These are phyloP conservation scores for Bombus pascuorum DNA, from an alignment of 1,140 invertebrate genomes.

Conservation along the genomic window DNA sequence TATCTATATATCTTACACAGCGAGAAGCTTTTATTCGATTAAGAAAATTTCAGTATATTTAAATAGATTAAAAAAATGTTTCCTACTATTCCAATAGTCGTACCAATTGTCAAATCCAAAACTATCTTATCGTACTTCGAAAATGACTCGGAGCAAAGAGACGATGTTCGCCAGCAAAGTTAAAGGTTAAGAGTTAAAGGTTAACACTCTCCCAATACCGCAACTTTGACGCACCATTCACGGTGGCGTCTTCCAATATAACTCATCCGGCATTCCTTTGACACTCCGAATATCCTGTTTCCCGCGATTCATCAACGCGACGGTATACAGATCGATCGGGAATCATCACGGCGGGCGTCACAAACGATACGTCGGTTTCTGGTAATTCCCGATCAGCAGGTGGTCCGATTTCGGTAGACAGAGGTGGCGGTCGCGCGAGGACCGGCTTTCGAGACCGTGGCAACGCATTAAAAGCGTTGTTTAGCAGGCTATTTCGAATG, in stretches of 20 bases:
- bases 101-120: no score
- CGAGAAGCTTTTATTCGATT: no score
- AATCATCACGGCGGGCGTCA: slow-evolving; percentile 25
- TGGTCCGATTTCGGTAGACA: slow-evolving; percentile 52
- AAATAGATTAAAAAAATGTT: no score
- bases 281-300: not conserved
- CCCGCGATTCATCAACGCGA: slow-evolving; percentile 7
- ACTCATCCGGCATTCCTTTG: not conserved
- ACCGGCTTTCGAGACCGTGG: slow-evolving; percentile 19
- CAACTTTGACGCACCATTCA: not conserved
- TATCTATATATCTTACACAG: no score
- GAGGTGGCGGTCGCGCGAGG: slow-evolving; percentile 7
- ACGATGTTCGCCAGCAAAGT: no score
- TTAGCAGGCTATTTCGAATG: slow-evolving; percentile 72
- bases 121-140: not conserved
- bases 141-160: not conserved
- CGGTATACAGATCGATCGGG: not conserved
- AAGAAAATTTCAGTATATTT: no score
- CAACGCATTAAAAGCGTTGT: slow-evolving; percentile 66
- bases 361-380: slow-evolving; percentile 45
- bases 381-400: slow-evolving; percentile 56
- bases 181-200: no score
- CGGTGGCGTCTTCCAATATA: not conserved
- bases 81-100: no score
- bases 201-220: no score